Percentiles rank a stretch among this genome's conserved stretches.
These are phyloP conservation scores for Copsychus sechellarum DNA, from an alignment of 2,113 vertebrate genomes.

Conservation along the genomic window DNA sequence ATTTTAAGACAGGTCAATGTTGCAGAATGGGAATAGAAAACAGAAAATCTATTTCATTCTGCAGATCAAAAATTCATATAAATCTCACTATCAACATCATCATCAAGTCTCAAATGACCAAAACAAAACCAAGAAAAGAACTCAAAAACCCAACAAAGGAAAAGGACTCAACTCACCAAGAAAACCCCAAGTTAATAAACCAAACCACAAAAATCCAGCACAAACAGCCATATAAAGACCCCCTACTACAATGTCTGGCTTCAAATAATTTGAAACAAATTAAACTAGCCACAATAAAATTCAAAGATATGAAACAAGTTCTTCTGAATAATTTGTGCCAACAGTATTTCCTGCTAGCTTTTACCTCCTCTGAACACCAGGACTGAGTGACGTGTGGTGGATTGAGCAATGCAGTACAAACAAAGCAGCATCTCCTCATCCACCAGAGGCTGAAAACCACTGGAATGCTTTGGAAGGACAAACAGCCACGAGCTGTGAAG, in stretches of 20 bases:
- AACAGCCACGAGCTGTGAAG: fast-evolving
- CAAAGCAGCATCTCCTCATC: background rate
- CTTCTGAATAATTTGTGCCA: background rate
- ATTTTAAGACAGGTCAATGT: background rate
- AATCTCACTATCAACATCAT: background rate
- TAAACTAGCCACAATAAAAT: background rate
- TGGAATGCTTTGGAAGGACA: background rate
- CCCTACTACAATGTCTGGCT: background rate
- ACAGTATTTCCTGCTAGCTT: background rate
- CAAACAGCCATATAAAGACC: background rate
- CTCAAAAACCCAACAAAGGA: background rate
- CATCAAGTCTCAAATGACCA: background rate
- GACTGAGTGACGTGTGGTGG: background rate
- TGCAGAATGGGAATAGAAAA: background rate
- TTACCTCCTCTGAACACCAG: background rate
- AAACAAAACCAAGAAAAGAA: background rate
- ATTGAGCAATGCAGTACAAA: background rate
- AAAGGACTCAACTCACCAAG: background rate
- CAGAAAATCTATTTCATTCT: background rate
- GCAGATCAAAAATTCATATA: background rate
- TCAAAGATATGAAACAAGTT: background rate
- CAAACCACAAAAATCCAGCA: fast-evolving
- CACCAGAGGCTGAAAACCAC: fast-evolving
- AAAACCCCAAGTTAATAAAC: background rate
- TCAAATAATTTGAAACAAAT: background rate